Conservation (phyloP, 2,113 vertebrate species). For the Odontophorus gujanensis region DNA sequence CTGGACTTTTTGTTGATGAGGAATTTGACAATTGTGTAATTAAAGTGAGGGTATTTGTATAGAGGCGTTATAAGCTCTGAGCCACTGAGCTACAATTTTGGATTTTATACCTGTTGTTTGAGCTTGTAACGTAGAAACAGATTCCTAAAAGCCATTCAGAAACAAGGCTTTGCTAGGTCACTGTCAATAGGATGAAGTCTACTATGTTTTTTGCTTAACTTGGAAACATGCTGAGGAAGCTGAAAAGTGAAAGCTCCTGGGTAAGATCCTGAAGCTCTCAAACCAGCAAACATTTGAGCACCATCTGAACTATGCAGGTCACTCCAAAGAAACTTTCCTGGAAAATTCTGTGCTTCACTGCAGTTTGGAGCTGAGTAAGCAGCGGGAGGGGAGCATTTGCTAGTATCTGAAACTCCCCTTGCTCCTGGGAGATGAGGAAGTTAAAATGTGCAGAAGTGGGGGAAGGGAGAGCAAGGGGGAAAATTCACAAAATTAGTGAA, state of each 20-base stretch:
- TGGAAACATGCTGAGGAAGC: not conserved
- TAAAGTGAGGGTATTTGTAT: not conserved
- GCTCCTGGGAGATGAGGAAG: not conserved
- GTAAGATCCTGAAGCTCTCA: not conserved
- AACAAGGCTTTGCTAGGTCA: not conserved
- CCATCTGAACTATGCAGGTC: not conserved
- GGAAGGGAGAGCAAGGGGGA: not conserved
- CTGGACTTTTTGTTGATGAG: not conserved
- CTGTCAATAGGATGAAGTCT: not conserved
- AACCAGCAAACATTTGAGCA: not conserved
- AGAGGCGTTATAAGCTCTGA: not conserved
- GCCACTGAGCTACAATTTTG: not conserved
- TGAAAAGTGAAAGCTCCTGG: not conserved
- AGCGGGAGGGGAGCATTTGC: accelerated
- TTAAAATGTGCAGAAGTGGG: not conserved
- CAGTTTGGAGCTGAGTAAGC: not conserved
- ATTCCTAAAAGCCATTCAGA: not conserved
- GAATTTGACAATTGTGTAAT: not conserved
- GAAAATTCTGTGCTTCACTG: not conserved
- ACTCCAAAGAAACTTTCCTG: not conserved
- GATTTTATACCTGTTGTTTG: not conserved
- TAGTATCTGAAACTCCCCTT: not conserved
- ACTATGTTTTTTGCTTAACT: not conserved
- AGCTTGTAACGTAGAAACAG: not conserved
- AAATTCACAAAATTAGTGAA: not conserved